phyloP scores from a whole-genome alignment of 2,113 vertebrate genomes.

The Atrichornis clamosus region DNA sequence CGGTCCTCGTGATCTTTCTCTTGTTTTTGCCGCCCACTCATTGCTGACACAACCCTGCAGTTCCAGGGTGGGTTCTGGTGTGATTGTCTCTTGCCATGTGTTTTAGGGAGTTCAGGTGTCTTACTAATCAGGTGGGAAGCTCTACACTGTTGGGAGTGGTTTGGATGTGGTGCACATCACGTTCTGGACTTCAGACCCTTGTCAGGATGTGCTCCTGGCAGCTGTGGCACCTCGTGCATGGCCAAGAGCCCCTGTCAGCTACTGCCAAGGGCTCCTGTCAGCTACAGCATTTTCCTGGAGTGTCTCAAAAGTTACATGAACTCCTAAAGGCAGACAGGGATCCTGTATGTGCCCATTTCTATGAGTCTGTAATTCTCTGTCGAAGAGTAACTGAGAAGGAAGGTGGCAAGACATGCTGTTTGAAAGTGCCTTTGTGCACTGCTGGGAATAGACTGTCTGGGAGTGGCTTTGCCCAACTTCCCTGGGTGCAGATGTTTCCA shows the following conservation, averaged over 20 bases:
- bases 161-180: not conserved
- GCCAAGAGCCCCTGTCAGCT: not conserved
- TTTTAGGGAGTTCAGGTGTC: not conserved
- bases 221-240: not conserved
- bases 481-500: not conserved
- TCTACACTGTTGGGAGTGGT: not conserved
- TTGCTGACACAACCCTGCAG: not conserved
- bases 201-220: not conserved
- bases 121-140: not conserved
- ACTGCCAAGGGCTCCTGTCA: not conserved
- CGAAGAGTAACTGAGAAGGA: not conserved
- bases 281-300: not conserved
- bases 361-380: not conserved
- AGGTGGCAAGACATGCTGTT: not conserved
- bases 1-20: accelerated
- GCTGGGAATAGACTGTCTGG: not conserved
- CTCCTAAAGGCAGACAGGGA: not conserved
- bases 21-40: accelerated
- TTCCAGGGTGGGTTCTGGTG: not conserved
- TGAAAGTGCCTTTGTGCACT: not conserved
- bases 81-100: accelerated
- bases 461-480: not conserved
- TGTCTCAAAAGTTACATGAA: not conserved
- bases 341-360: not conserved
- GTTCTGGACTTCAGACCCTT: not conserved